These are phyloP conservation scores for Podarcis raffonei DNA, from an alignment of 2,113 vertebrate species.

Conservation along the genomic window DNA sequence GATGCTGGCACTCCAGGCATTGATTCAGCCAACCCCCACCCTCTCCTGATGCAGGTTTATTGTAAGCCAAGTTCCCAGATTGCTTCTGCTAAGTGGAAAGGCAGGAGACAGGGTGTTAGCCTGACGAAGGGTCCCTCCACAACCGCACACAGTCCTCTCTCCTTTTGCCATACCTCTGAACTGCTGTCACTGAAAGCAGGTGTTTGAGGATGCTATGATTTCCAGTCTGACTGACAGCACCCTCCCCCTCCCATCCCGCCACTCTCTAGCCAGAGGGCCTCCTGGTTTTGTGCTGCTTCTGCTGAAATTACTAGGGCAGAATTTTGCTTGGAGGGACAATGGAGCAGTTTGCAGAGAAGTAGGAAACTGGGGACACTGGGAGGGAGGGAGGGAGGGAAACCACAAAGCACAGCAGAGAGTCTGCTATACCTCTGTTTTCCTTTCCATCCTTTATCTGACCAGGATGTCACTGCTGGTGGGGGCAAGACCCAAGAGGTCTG, in stretches of 20 bases:
- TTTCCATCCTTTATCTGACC: background rate
- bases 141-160: no score
- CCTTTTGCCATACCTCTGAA: background rate
- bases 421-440: background rate
- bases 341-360: slow-evolving; percentile 42
- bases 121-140: background rate
- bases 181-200: background rate
- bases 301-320: slow-evolving; percentile 59
- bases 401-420: background rate
- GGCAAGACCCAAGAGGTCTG: background rate
- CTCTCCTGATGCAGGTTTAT: no score
- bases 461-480: background rate
- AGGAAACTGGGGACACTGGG: slow-evolving; percentile 29
- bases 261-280: background rate
- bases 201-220: background rate
- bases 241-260: background rate
- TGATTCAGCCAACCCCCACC: no score
- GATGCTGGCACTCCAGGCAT: background rate
- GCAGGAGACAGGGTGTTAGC: no score
- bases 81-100: background rate
- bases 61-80: background rate
- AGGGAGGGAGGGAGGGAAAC: background rate
- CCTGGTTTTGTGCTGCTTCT: slow-evolving; percentile 34
- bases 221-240: background rate
- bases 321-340: slow-evolving; percentile 46